phyloP scores from a whole-genome alignment of 2,888 invertebrate species.

The Zhuqinia jingwanae region DNA sequence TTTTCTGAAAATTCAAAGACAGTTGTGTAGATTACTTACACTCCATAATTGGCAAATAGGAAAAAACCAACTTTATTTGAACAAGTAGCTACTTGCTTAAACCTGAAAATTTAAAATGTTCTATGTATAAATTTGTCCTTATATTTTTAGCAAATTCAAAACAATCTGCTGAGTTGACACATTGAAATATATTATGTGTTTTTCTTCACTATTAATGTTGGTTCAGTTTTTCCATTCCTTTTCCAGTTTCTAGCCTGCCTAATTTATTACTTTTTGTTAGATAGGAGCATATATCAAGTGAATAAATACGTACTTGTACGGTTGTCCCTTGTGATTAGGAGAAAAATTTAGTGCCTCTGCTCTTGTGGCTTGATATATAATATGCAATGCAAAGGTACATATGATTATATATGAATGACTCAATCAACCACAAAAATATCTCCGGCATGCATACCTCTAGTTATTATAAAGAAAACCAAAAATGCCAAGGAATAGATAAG shows the following conservation, averaged over 20 bases:
- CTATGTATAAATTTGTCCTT: background rate
- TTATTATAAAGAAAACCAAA: slow-evolving; percentile 29
- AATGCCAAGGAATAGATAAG: background rate
- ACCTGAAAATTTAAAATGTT: no score
- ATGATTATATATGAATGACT: no score
- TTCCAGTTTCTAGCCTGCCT: slow-evolving; percentile 17
- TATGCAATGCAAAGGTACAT: no score
- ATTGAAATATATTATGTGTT: slow-evolving; percentile 35
- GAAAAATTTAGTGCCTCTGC: slow-evolving; percentile 47
- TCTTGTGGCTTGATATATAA: background rate
- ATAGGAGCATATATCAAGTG: no score
- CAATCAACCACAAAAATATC: background rate
- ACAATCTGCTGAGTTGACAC: slow-evolving; percentile 19
- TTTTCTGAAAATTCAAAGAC: no score
- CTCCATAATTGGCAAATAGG: no score
- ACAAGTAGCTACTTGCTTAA: no score
- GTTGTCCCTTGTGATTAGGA: slow-evolving; percentile 53
- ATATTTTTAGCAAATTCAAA: background rate
- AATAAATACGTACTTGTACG: slow-evolving; percentile 6
- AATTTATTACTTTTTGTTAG: slow-evolving; percentile 31
- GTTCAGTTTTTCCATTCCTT: slow-evolving; percentile 24
- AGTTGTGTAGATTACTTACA: no score
- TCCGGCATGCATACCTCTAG: no score
- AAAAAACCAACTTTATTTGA: background rate
- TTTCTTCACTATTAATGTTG: no score